Percentiles rank a stretch among this genome's conserved stretches.
Evolutionary conservation across 2,888 invertebrate genomes (phyloP).

Genomic region (Omphaloscelis lunosa): DNA sequence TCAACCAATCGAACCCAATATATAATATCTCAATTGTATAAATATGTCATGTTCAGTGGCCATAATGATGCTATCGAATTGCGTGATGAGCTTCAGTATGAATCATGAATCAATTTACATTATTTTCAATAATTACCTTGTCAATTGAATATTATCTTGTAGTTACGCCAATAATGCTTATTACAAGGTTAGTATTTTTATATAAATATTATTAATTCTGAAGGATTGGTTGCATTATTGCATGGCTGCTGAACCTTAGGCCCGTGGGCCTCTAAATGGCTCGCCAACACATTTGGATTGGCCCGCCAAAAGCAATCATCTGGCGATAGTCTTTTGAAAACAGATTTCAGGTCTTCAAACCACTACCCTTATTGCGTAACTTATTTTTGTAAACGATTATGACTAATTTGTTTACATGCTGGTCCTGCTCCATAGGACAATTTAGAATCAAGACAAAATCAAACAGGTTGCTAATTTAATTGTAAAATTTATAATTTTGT

Average conservation of each 20-base stretch:
- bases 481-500: no score
- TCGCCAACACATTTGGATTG: neutral
- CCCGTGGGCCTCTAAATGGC: no score
- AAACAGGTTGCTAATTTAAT: no score
- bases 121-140: slow-evolving; percentile 11
- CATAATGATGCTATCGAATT: slow-evolving; percentile 57
- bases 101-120: slow-evolving; percentile 6
- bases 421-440: no score
- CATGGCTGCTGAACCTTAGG: neutral
- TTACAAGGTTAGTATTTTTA: neutral
- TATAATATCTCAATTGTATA: slow-evolving; percentile 53
- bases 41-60: slow-evolving; percentile 38
- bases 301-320: no score
- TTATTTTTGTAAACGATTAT: no score
- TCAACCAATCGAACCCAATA: slow-evolving; percentile 30
- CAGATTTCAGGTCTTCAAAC: neutral
- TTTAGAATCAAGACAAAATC: no score
- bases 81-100: slow-evolving; percentile 14
- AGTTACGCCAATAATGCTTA: neutral
- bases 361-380: no score
- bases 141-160: slow-evolving; percentile 24
- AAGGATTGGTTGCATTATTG: no score
- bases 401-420: no score
- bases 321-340: neutral
- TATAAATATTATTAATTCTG: neutral